Evolutionary conservation across 1,140 invertebrate species (phyloP).

Genomic region (Drosophila guanche): DNA sequence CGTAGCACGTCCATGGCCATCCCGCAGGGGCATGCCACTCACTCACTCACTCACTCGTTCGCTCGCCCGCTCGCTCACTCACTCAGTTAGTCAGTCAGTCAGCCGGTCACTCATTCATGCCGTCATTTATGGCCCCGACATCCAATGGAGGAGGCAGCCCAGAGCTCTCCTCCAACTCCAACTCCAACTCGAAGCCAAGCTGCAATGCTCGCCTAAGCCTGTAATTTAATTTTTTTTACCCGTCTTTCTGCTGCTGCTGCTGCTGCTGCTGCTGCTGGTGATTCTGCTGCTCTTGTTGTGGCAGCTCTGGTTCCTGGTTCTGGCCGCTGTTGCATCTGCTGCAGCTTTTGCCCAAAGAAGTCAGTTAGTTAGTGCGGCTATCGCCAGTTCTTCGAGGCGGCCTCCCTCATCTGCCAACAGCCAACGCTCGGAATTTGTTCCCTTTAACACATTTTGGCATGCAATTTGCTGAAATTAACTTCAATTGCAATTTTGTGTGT

Average conservation of each 20-base stretch:
- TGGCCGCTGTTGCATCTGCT: constrained; percentile 19
- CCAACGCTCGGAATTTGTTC: constrained; percentile 63
- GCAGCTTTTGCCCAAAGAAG: constrained; percentile 44
- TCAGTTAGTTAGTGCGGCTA: constrained; percentile 71
- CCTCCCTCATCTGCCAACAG: constrained; percentile 11
- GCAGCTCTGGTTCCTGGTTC: not conserved
- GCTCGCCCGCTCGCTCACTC: constrained; percentile 25
- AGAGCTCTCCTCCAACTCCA: constrained; percentile 35
- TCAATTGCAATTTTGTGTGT: constrained; percentile 74
- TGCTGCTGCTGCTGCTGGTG: constrained; percentile 10
- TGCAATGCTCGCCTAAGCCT: constrained; percentile 67
- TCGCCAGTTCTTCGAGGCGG: constrained; percentile 59
- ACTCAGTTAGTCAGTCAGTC: constrained; percentile 44
- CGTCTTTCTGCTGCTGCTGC: constrained; percentile 19
- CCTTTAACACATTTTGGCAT: constrained; percentile 83
- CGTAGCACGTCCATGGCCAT: constrained; percentile 48
- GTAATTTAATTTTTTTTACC: constrained; percentile 71
- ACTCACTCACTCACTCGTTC: constrained; percentile 55
- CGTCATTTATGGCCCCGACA: constrained; percentile 34
- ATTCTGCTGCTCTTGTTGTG: constrained; percentile 8
- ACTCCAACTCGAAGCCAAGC: constrained; percentile 37
- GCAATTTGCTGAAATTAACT: constrained; percentile 83
- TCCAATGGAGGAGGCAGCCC: constrained; percentile 44
- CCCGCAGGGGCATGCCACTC: constrained; percentile 71
- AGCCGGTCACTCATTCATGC: constrained; percentile 73